Percentiles rank a stretch among this genome's conserved stretches.
Evolutionary conservation across 30 jellyfish, hydroid and myxozoan species (phyloP).

Genomic region (Cassiopea xamachana): DNA sequence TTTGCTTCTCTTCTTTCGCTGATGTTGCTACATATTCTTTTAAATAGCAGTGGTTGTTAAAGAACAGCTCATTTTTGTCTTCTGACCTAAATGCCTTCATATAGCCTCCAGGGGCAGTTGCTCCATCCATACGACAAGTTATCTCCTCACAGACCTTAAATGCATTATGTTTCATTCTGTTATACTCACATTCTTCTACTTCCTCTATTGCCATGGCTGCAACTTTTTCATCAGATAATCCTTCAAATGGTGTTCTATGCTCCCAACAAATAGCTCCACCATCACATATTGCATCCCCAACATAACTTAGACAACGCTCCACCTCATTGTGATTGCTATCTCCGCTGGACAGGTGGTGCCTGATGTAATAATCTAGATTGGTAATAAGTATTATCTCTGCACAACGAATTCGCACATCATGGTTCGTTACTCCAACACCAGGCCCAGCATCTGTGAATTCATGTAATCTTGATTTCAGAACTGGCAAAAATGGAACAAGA

Average conservation of each 20-base stretch:
- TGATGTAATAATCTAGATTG: conserved; percentile 20
- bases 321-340: conserved; percentile 58
- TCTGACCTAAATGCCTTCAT: not conserved
- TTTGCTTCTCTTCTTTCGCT: not conserved
- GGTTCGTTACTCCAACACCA: conserved; percentile 32
- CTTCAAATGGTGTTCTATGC: not conserved
- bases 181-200: not conserved
- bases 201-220: not conserved
- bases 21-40: not conserved
- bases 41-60: not conserved
- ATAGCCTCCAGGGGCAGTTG: conserved; percentile 48
- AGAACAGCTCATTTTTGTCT: conserved; percentile 26
- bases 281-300: conserved; percentile 58
- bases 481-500: too few relatives aligned
- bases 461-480: not conserved
- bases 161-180: conserved; percentile 31
- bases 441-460: conserved; percentile 43
- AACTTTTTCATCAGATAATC: not conserved
- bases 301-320: conserved; percentile 42
- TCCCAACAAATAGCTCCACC: conserved; percentile 27
- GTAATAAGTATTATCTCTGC: not conserved
- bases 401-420: not conserved
- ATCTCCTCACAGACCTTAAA: conserved; percentile 49
- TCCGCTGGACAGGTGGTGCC: conserved; percentile 37
- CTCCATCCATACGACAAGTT: conserved; percentile 16